These are phyloP conservation scores for Helostoma temminkii DNA, from an alignment of 2,797 vertebrate species.

Conservation along the genomic window DNA sequence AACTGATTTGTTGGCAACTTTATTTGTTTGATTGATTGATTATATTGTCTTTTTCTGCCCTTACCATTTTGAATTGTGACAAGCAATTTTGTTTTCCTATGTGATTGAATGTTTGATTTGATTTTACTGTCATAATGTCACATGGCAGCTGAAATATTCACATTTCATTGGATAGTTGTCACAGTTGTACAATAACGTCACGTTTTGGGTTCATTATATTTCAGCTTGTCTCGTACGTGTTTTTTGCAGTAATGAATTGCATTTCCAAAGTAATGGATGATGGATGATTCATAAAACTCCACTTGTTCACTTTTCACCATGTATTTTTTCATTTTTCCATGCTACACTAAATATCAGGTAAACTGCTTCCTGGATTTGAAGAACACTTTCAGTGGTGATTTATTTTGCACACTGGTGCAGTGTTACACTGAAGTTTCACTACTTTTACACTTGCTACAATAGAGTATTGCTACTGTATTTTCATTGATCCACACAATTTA, in stretches of 20 bases:
- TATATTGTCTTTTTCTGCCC: conserved; percentile 68
- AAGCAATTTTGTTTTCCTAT: conserved; percentile 77
- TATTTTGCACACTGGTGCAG: conserved; percentile 29
- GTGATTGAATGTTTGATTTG: conserved; percentile 78
- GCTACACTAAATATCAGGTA: conserved; percentile 55
- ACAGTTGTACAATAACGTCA: conserved; percentile 55
- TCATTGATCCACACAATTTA: background rate
- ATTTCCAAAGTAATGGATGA: conserved; percentile 72
- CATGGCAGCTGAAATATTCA: conserved; percentile 66
- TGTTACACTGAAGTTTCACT: conserved; percentile 38
- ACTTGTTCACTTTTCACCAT: conserved; percentile 48
- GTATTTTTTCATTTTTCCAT: conserved; percentile 41
- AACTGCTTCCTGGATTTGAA: conserved; percentile 35
- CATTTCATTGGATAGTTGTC: conserved; percentile 66
- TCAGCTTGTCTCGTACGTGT: conserved; percentile 58
- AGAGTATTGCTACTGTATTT: background rate
- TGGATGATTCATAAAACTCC: conserved; percentile 69
- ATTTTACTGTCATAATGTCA: conserved; percentile 65
- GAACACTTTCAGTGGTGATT: conserved; percentile 23
- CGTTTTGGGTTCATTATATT: conserved; percentile 58
- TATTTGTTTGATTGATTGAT: conserved; percentile 84
- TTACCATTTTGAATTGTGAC: conserved; percentile 70
- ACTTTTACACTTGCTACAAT: background rate
- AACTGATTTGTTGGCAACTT: conserved; percentile 76
- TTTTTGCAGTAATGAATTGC: conserved; percentile 70